These are phyloP conservation scores for Anastatus disparis DNA, from an alignment of 1,140 invertebrate species.

Conservation along the genomic window DNA sequence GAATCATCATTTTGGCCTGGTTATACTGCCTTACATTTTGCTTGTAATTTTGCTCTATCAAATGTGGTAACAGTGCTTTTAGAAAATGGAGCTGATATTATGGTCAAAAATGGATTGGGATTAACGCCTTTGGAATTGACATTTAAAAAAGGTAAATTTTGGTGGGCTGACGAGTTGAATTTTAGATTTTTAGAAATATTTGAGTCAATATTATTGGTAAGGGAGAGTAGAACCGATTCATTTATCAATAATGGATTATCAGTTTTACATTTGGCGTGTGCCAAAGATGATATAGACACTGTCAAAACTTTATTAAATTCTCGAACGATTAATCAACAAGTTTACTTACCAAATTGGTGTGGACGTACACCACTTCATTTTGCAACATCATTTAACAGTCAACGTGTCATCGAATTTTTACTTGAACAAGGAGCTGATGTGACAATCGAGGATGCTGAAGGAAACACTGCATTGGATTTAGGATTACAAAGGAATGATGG, in stretches of 20 bases:
- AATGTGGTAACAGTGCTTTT: neutral
- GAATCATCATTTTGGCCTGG: neutral
- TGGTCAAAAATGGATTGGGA: neutral
- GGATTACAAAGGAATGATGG: no score
- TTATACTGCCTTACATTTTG: conserved; percentile 5
- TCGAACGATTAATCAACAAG: neutral
- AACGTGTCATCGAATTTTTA: neutral
- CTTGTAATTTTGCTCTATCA: neutral
- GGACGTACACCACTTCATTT: conserved; percentile 1
- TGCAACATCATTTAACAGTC: neutral
- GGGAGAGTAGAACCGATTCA: neutral
- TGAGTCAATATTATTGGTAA: neutral
- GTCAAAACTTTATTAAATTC: neutral
- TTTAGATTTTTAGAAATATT: no score
- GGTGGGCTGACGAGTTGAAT: neutral
- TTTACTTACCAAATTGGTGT: neutral
- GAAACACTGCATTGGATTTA: neutral
- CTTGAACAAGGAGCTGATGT: neutral
- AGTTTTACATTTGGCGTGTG: conserved; percentile 15
- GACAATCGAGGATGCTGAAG: neutral
- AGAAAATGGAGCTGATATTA: neutral
- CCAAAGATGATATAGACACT: neutral
- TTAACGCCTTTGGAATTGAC: conserved; percentile 9
- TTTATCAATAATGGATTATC: neutral
- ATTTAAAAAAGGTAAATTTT: neutral